Conservation (phyloP, 1,140 invertebrate genomes). For the Asbolus verrucosus region DNA sequence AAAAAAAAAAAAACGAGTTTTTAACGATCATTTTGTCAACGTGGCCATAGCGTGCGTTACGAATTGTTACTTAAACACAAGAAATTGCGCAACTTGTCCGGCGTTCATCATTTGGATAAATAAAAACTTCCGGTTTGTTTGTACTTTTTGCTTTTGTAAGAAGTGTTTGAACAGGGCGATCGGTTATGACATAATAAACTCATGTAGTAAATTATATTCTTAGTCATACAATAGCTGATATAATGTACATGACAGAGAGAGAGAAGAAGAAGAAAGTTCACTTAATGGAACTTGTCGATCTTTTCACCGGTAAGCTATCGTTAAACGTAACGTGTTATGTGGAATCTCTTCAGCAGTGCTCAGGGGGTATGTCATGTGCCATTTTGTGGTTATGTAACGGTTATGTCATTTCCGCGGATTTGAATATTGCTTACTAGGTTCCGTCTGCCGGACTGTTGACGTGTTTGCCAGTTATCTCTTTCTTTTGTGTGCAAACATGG, state of each 20-base stretch:
- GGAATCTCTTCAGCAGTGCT: constrained; percentile 18
- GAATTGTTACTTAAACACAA: constrained; percentile 24
- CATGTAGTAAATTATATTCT: background rate
- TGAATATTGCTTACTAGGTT: constrained; percentile 22
- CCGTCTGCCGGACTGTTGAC: constrained; percentile 23
- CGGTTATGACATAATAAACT: too few relatives aligned
- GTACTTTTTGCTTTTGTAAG: background rate
- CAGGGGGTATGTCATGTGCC: constrained; percentile 19
- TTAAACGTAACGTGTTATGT: constrained; percentile 23
- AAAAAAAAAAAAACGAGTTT: background rate
- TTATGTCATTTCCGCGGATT: constrained; percentile 39
- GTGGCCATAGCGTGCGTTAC: constrained; percentile 4
- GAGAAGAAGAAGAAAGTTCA: too few relatives aligned
- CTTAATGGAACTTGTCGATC: too few relatives aligned
- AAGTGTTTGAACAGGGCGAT: too few relatives aligned
- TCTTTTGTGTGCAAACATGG: constrained; percentile 2
- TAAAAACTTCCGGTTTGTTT: constrained; percentile 12
- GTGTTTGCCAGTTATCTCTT: constrained; percentile 9
- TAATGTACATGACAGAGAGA: too few relatives aligned
- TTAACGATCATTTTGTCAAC: constrained; percentile 8
- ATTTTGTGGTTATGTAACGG: constrained; percentile 30
- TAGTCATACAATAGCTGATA: background rate
- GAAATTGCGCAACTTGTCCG: constrained; percentile 1
- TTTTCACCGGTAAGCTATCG: too few relatives aligned
- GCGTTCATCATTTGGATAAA: background rate